phyloP scores from a whole-genome alignment of 2,797 vertebrate species.

The Meriones psammophilus region DNA sequence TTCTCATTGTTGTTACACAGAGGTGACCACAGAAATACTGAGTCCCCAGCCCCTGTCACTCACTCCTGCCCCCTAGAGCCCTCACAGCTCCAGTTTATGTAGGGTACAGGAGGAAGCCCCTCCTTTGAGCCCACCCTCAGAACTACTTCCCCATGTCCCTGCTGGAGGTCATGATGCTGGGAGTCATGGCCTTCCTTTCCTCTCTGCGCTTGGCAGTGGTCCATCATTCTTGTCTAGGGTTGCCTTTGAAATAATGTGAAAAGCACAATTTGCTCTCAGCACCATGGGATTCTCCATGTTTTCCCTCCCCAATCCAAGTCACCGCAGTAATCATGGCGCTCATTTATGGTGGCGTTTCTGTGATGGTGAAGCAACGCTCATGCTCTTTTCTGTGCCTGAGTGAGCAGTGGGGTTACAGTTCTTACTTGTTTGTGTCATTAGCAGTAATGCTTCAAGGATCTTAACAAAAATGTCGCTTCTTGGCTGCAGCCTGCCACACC shows the following conservation, averaged over 20 bases:
- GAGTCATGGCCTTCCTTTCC: slow-evolving; percentile 55
- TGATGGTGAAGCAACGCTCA: not conserved
- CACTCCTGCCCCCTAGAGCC: not conserved
- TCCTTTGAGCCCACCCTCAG: not conserved
- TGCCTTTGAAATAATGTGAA: slow-evolving; percentile 74
- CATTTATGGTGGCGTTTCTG: not conserved
- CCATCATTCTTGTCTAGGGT: not conserved
- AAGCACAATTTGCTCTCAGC: slow-evolving; percentile 70
- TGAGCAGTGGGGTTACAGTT: not conserved
- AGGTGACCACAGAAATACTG: not conserved
- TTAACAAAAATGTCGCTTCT: slow-evolving; percentile 35
- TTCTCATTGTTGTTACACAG: slow-evolving; percentile 1
- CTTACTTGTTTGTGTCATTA: not conserved
- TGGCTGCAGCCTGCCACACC: not conserved
- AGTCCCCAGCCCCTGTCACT: not conserved
- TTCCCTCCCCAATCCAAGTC: not conserved
- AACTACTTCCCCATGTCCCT: not conserved
- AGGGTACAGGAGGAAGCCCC: slow-evolving; percentile 19
- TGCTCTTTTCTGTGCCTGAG: not conserved
- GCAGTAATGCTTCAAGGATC: not conserved
- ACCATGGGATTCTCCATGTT: not conserved
- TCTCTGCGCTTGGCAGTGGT: not conserved
- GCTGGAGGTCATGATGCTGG: slow-evolving; percentile 67
- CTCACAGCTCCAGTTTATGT: not conserved
- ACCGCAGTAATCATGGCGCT: not conserved